Evolutionary conservation across 2,888 invertebrate genomes (phyloP).

Genomic region (Apoderus coryli): DNA sequence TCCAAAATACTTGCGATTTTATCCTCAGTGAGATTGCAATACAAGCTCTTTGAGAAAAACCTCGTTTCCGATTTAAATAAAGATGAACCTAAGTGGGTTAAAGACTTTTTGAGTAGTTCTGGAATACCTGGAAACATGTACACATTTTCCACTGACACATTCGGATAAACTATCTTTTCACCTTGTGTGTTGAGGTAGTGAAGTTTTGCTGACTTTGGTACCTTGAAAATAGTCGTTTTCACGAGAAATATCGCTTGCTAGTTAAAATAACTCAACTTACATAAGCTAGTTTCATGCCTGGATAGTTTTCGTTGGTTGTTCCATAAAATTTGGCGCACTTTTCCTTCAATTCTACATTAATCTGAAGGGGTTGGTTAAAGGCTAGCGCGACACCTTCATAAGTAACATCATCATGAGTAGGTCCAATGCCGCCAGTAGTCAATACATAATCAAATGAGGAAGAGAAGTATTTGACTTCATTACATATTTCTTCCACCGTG

Average conservation of each 20-base stretch:
- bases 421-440: constrained; percentile 64
- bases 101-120: constrained; percentile 32
- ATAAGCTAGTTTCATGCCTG: constrained; percentile 32
- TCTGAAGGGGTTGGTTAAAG: constrained; percentile 33
- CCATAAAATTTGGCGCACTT: constrained; percentile 33
- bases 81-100: constrained; percentile 26
- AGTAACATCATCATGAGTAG: constrained; percentile 65
- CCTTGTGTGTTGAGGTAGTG: constrained; percentile 30
- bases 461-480: constrained; percentile 48
- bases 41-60: constrained; percentile 33
- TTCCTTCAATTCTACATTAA: constrained; percentile 34
- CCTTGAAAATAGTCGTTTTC: constrained; percentile 30
- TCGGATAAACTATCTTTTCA: constrained; percentile 30
- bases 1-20: constrained; percentile 32
- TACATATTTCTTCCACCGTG: constrained; percentile 43
- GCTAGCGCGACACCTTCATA: constrained; percentile 51
- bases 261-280: too few relatives aligned
- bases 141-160: constrained; percentile 42
- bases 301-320: constrained; percentile 28
- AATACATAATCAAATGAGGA: constrained; percentile 47
- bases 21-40: constrained; percentile 34
- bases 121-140: constrained; percentile 61
- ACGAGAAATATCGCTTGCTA: too few relatives aligned
- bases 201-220: constrained; percentile 34
- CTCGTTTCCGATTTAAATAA: constrained; percentile 29